Conservation (phyloP, 2,113 vertebrate genomes). For the Phyllostomus discolor region DNA sequence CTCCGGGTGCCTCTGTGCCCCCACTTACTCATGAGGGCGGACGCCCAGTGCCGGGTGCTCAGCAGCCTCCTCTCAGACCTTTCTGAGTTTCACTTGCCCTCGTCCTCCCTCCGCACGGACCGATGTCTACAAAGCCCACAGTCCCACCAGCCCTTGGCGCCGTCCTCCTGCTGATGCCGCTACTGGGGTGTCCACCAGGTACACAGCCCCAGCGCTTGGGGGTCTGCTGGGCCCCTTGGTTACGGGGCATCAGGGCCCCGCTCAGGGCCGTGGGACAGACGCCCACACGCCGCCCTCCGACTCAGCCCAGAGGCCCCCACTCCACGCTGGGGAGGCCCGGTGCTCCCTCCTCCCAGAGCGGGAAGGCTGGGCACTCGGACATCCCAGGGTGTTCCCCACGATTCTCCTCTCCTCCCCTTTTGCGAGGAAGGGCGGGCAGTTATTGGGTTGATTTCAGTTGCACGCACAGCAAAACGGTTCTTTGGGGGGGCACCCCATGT, state of each 20-base stretch:
- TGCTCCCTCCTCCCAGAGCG: not conserved
- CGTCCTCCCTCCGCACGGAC: not conserved
- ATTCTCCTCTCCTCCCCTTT: not conserved
- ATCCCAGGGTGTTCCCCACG: not conserved
- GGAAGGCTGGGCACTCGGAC: not conserved
- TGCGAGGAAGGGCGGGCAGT: not conserved
- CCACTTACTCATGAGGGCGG: not conserved
- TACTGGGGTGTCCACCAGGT: not conserved
- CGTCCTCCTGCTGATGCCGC: rapidly evolving
- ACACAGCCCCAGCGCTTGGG: rapidly evolving
- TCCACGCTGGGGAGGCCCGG: not conserved
- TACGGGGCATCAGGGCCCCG: rapidly evolving
- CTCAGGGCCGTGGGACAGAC: rapidly evolving
- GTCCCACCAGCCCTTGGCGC: not conserved
- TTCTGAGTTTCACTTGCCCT: not conserved
- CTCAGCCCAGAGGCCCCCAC: not conserved
- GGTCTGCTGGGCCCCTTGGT: rapidly evolving
- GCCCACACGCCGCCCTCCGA: rapidly evolving
- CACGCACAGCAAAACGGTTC: not conserved
- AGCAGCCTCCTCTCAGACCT: not conserved
- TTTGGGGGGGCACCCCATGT: not conserved
- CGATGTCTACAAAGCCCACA: not conserved
- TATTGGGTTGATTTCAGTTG: not conserved
- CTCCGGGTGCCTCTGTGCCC: not conserved
- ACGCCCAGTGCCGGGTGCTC: too few relatives aligned